Evolutionary conservation across 2,113 vertebrate genomes (phyloP).

Genomic region (Ardeotis arabs): DNA sequence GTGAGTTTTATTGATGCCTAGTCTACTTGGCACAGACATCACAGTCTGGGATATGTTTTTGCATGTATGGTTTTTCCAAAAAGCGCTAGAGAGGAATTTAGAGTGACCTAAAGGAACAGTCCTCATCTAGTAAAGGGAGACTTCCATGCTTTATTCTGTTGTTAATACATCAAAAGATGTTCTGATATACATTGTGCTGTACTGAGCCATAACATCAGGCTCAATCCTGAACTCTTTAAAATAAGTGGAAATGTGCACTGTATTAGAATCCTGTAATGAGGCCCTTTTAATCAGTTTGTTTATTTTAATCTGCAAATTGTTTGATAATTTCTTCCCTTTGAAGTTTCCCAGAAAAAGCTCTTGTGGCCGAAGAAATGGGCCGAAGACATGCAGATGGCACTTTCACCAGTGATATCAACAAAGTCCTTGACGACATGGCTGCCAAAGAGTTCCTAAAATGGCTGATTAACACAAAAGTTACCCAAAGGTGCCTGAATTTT

Average conservation of each 20-base stretch:
- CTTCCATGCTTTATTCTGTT: neutral
- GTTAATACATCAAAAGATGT: neutral
- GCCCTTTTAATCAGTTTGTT: neutral
- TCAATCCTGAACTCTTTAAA: neutral
- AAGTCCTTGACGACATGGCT: conserved; percentile 91
- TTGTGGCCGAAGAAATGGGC: conserved; percentile 70
- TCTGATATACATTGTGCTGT: rapidly evolving
- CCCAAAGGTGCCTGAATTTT: conserved; percentile 77
- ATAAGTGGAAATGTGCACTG: neutral
- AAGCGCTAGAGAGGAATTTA: neutral
- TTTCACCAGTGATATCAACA: conserved; percentile 95
- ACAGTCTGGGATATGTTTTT: neutral
- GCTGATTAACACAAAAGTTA: conserved; percentile 91
- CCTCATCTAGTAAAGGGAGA: neutral
- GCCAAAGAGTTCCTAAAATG: conserved; percentile 94
- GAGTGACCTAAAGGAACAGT: neutral
- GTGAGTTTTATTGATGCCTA: neutral
- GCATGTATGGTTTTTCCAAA: neutral
- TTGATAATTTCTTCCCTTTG: conserved; percentile 35
- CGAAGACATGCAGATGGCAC: conserved; percentile 94
- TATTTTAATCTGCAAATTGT: neutral
- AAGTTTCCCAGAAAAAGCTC: conserved; percentile 81
- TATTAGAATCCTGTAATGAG: neutral
- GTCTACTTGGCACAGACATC: neutral
- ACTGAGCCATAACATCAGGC: neutral